phyloP scores from a whole-genome alignment of 2,113 vertebrate genomes.

The Rhombomys opimus region DNA sequence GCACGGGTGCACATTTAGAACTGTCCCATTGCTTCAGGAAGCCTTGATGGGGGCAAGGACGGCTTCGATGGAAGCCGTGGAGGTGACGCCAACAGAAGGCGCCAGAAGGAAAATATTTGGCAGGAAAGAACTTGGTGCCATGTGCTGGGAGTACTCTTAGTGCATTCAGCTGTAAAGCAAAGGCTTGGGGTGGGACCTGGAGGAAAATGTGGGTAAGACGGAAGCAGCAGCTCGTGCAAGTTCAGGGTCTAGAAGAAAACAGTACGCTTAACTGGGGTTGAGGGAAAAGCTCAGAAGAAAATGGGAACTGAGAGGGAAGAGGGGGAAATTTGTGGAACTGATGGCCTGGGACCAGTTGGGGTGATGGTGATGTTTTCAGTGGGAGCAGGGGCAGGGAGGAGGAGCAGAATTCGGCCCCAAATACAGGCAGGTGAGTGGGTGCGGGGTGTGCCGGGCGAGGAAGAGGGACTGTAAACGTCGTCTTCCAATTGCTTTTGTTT shows the following conservation, averaged over 20 bases:
- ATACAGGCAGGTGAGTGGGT: neutral
- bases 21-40: neutral
- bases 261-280: neutral
- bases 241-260: neutral
- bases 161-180: neutral
- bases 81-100: neutral
- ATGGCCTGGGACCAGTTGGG: neutral
- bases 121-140: no score
- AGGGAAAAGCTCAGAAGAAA: neutral
- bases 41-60: neutral
- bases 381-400: neutral
- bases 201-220: neutral
- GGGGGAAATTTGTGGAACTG: neutral
- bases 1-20: neutral
- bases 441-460: neutral
- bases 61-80: neutral
- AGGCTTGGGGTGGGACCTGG: neutral
- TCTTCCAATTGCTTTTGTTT: neutral
- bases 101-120: neutral
- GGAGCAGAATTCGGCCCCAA: no score
- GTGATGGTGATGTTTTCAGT: neutral
- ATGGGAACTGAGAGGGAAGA: neutral
- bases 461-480: rapidly evolving
- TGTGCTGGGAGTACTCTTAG: no score
- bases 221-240: neutral